Conservation (phyloP, 2,797 vertebrate species). For the Chloroceryle amazona region DNA sequence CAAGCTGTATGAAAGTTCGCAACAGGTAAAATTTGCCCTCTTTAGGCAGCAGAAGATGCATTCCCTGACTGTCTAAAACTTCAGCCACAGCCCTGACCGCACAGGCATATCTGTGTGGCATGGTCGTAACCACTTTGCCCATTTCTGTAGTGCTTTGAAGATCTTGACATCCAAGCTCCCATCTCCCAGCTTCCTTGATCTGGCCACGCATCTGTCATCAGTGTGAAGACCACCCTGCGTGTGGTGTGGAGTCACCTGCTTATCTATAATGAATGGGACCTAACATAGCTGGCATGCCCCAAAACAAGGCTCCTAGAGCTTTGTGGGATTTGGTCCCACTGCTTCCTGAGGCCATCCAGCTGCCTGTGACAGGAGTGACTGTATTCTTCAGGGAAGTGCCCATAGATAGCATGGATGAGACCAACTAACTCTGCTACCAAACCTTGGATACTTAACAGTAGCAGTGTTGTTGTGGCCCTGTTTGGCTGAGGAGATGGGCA, state of each 20-base stretch:
- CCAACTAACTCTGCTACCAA: background rate
- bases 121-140: background rate
- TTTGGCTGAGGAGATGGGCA: background rate
- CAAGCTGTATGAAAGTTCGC: background rate
- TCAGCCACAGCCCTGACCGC: background rate
- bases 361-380: background rate
- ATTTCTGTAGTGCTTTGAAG: background rate
- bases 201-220: background rate
- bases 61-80: background rate
- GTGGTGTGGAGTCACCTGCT: background rate
- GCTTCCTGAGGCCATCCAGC: background rate
- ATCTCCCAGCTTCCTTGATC: background rate
- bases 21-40: background rate
- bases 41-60: background rate
- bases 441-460: background rate
- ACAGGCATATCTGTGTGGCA: background rate
- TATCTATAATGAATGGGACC: background rate
- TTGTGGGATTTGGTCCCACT: fast-evolving
- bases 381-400: background rate
- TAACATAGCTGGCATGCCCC: background rate
- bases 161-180: background rate
- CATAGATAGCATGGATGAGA: background rate
- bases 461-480: fast-evolving
- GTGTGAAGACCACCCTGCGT: background rate
- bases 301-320: background rate